Evolutionary conservation across 2,888 invertebrate species (phyloP), one percentile per base, ranked within the genome.

Genomic region (Ferdinandea cuprea): DNA sequence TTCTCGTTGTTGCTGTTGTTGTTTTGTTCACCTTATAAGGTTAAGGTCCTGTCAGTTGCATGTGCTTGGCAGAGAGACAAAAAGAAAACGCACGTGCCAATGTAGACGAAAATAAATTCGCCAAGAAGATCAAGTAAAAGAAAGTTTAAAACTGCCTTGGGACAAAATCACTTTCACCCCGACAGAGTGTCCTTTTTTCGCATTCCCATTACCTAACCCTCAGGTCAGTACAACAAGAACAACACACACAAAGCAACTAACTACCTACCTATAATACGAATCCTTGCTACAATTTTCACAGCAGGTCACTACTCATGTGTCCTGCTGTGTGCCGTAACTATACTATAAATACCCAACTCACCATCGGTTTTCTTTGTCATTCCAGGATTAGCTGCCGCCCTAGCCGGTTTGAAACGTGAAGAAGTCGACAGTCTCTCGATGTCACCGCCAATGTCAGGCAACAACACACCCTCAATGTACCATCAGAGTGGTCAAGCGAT

Each of bases 321-420:
- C 77, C 71, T 54, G 77, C 66, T 78, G 81, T 56, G 81, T n/a
- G n/a, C n/a, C n/a, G n/a, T n/a, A n/a, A n/a, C 11, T 21, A 2
- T 58, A 17, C 13, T 58, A 72, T 74, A 54, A 46, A 42, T 71
- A 72, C 61, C 37, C 48, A 61, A 78, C 65, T 83, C 19, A 76
- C 58, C 44, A 28, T 50, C 35, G 17, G 48, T 65, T 65, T 85
- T 59, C 44, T 63, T 52, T 58, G 42, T 71, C 59, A 66, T 84
- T 85, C 8, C 74, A 91, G 91, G 88, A 87, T 86, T 91, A 85
- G 91, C 91, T 72, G 91, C 91, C 80, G 90, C 91, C 48, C 86
- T 91, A 85, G 91, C 91, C 65, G 89, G 90, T 85, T 90, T 91
- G 76, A 90, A 90, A 85, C 89, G 88, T 46, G 91, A 91, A 84